A percentile compares a stretch with the other conserved stretches of the same genome.
These are phyloP conservation scores for Geothlypis trichas DNA, from an alignment of 2,113 vertebrate species.

Conservation along the genomic window DNA sequence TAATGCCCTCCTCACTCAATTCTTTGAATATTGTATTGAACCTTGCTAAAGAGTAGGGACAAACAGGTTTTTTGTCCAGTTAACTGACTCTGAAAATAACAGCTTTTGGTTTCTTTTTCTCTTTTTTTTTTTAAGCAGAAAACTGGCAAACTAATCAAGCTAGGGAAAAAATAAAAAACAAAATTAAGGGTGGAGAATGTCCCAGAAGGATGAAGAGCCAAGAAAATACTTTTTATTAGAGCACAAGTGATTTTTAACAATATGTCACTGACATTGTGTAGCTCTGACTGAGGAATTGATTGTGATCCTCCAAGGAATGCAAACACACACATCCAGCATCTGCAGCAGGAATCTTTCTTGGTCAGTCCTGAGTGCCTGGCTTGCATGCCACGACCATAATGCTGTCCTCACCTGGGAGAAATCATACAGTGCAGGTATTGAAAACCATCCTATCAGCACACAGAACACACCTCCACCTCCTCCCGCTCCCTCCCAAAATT, in stretches of 20 bases:
- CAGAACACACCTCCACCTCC: background rate
- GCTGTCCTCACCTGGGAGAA: background rate
- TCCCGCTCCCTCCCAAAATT: background rate
- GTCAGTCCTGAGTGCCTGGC: background rate
- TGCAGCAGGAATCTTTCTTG: background rate
- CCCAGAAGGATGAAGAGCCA: background rate
- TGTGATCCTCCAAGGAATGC: background rate
- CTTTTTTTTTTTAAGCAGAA: background rate
- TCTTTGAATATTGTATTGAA: background rate
- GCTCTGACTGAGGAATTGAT: background rate
- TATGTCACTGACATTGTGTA: accelerated
- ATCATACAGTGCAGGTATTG: background rate
- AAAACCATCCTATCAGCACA: background rate
- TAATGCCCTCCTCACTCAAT: background rate
- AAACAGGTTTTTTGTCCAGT: background rate
- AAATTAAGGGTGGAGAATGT: accelerated
- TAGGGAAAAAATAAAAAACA: background rate
- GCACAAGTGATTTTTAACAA: background rate
- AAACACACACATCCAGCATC: background rate
- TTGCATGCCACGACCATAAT: background rate
- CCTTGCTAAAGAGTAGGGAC: background rate
- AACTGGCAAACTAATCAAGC: background rate
- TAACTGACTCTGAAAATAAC: background rate
- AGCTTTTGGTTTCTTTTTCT: background rate
- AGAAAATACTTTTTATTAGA: background rate